These are phyloP conservation scores for Glossophaga mutica DNA, from an alignment of 2,797 vertebrate species.

Conservation along the genomic window DNA sequence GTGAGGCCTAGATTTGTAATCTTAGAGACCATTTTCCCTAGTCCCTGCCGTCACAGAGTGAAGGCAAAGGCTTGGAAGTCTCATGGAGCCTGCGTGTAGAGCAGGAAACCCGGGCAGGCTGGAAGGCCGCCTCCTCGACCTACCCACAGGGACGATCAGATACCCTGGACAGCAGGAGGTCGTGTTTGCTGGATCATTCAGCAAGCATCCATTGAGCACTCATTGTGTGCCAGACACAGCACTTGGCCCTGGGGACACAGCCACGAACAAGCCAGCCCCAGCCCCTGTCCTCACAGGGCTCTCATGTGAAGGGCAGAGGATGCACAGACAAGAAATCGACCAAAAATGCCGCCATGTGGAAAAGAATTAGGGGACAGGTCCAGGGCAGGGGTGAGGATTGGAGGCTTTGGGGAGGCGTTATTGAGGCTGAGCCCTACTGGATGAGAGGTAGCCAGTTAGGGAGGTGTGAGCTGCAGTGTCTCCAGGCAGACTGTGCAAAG, in stretches of 20 bases:
- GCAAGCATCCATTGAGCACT: neutral
- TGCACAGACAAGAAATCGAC: neutral
- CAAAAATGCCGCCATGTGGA: neutral
- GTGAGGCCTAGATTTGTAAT: neutral
- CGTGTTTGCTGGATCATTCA: accelerated
- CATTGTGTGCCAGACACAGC: neutral
- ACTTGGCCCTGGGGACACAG: neutral
- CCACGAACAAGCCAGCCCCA: neutral
- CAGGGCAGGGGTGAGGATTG: neutral
- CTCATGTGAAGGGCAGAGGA: neutral
- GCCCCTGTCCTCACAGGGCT: neutral
- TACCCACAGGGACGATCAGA: neutral
- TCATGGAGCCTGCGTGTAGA: neutral
- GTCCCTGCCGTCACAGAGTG: neutral
- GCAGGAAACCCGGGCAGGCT: neutral
- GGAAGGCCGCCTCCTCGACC: neutral
- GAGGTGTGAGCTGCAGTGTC: neutral
- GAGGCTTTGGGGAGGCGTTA: neutral
- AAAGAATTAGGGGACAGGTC: neutral
- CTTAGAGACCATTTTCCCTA: neutral
- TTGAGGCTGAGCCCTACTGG: neutral
- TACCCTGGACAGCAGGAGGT: neutral
- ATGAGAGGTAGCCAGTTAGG: neutral
- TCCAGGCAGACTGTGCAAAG: neutral
- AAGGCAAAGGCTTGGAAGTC: neutral